Percentiles rank a stretch among this genome's conserved stretches.
phyloP scores from a whole-genome alignment of 2,113 vertebrate species.

The Climacteris rufus region DNA sequence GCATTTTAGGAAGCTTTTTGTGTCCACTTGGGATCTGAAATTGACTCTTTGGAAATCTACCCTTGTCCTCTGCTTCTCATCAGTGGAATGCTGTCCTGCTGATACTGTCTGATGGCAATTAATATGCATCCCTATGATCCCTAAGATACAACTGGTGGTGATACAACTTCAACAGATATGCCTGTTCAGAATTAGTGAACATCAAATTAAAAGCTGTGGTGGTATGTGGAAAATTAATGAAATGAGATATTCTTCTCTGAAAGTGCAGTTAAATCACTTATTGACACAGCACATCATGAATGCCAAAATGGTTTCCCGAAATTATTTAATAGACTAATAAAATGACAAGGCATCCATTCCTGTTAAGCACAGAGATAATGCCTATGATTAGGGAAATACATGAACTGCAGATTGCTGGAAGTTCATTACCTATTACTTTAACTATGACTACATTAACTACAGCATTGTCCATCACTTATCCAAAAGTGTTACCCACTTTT shows the following conservation, averaged over 20 bases:
- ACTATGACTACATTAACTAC: background rate
- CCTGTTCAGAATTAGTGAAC: background rate
- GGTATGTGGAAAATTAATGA: background rate
- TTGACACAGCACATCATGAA: background rate
- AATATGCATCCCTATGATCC: background rate
- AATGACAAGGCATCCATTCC: background rate
- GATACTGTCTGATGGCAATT: background rate
- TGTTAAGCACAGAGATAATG: background rate
- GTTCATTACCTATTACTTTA: background rate
- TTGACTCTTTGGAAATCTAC: background rate
- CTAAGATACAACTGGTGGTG: background rate
- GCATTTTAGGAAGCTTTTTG: background rate
- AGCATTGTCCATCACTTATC: background rate
- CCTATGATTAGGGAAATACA: background rate
- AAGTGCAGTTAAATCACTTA: background rate
- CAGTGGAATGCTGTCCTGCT: background rate
- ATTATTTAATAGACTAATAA: background rate
- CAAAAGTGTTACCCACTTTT: background rate
- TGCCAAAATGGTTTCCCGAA: background rate
- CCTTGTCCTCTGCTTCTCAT: background rate
- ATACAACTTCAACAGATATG: background rate
- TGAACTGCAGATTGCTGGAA: background rate
- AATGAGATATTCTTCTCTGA: background rate
- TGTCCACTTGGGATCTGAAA: background rate
- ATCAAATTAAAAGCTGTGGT: background rate